These are phyloP conservation scores for Lithophane semibrunnea DNA, from an alignment of 2,888 invertebrate genomes.

Conservation along the genomic window DNA sequence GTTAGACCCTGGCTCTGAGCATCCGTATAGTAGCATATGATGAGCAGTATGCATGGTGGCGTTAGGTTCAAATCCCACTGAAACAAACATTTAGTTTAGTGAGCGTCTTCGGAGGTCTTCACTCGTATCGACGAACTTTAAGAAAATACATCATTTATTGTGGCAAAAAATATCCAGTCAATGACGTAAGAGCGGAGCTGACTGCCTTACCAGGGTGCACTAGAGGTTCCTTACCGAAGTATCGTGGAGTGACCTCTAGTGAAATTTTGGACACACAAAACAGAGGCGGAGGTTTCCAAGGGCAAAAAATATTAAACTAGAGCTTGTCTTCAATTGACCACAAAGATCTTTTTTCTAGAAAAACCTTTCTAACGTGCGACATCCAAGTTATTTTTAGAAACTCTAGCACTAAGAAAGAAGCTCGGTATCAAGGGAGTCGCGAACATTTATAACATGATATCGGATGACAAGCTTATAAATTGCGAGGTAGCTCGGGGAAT, in stretches of 20 bases:
- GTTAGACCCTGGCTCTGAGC: constrained; percentile 94
- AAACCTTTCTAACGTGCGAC: neutral
- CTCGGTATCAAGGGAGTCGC: constrained; percentile 7
- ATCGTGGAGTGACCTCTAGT: no score
- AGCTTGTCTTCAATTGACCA: no score
- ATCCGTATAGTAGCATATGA: constrained; percentile 98
- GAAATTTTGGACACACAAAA: neutral
- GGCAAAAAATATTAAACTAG: no score
- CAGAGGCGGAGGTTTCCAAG: no score
- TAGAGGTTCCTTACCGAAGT: no score
- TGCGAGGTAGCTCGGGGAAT: constrained; percentile 20
- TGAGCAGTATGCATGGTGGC: constrained; percentile 97
- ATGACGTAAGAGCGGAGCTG: no score
- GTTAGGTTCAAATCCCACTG: constrained; percentile 97
- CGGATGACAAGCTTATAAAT: constrained; percentile 25
- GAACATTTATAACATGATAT: constrained; percentile 12
- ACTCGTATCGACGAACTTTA: no score
- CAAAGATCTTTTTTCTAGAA: no score
- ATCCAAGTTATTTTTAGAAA: constrained; percentile 15
- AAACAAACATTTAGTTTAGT: constrained; percentile 70
- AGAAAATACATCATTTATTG: neutral
- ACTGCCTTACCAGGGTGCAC: neutral
- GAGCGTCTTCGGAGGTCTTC: neutral
- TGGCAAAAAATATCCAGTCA: no score
- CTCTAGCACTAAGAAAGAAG: neutral